Evolutionary conservation across 2,888 invertebrate species (phyloP), one percentile per base, ranked within the genome.

Genomic region (Bursaphelenchus okinawaensis): DNA sequence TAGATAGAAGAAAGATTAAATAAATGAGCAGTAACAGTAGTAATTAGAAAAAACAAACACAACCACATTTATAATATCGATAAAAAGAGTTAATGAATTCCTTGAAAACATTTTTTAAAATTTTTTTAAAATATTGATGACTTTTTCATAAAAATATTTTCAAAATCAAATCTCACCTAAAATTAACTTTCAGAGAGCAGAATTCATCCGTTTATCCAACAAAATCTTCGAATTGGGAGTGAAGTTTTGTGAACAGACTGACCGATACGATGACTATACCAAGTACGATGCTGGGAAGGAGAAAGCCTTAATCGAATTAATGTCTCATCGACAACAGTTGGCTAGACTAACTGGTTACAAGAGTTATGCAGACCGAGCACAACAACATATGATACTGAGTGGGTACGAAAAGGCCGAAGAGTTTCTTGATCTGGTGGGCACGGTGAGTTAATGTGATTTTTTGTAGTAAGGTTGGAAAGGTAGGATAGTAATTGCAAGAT

Each of bases 301-400:
- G 80, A 83, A 86, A 52, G 84, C 92, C 26, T 86, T 98, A 0
- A 84, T 87, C 24, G 87, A 89, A 79, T 85, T 95, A 55, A 85
- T 98, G 9, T 84, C 86, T 20, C 88, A 89, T 0, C 85, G 98
- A 19, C 87, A 90, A 78, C 86, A 90, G 67, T 87, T 98, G 77
- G 95, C 95, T 0, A 85, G 87, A 62, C 87, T 90, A 12, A 95
- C 94, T 82, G 96, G 92, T 9, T 98, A 94, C 84, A 85, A 88
- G 19, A 89, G 91, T 0, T 96, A 90, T 78, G 90, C 91, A 0
- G 91, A 95, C 82, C 87, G 92, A 78, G 92, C 93, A 0, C 87
- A 94, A 64, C 89, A 89, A 79, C 91, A 91, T 7, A 92, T 93
- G 75, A 89, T 92, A 40, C 80, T 83, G 19, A 82, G 83, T 50